These are phyloP conservation scores for Pollicipes pollicipes DNA, from an alignment of 1,140 invertebrate genomes.

Conservation along the genomic window DNA sequence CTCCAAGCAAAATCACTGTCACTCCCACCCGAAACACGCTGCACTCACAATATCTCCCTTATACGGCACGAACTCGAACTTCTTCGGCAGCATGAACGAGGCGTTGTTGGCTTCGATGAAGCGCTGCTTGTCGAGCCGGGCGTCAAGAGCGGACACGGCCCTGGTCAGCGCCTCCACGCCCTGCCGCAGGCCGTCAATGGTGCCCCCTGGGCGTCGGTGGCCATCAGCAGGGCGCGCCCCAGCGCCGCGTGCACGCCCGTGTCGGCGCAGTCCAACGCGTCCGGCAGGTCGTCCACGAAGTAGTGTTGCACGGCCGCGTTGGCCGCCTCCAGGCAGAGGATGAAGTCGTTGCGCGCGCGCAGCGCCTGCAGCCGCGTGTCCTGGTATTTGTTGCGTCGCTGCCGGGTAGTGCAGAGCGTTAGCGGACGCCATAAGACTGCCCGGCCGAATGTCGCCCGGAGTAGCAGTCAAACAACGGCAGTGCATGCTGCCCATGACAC, in stretches of 20 bases:
- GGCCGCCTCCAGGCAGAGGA: slow-evolving; percentile 81
- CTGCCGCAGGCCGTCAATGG: slow-evolving; percentile 50
- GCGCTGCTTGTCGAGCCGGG: slow-evolving; percentile 68
- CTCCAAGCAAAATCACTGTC: too few relatives aligned
- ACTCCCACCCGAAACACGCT: too few relatives aligned
- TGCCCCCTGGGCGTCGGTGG: slow-evolving; percentile 58
- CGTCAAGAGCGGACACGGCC: slow-evolving; percentile 61
- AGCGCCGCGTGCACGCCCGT: slow-evolving; percentile 76
- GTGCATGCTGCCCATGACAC: too few relatives aligned
- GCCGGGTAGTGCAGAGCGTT: slow-evolving; percentile 13
- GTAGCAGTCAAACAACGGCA: not conserved
- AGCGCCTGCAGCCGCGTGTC: slow-evolving; percentile 81
- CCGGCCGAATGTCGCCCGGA: too few relatives aligned
- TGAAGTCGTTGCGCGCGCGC: slow-evolving; percentile 86
- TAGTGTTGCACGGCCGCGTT: slow-evolving; percentile 92
- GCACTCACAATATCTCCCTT: not conserved
- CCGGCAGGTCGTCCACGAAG: slow-evolving; percentile 90
- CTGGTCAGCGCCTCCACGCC: slow-evolving; percentile 47
- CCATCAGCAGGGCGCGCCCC: slow-evolving; percentile 55
- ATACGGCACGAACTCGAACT: slow-evolving; percentile 50
- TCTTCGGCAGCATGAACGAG: slow-evolving; percentile 82
- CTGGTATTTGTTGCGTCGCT: slow-evolving; percentile 74
- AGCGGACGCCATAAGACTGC: too few relatives aligned
- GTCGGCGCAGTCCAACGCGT: slow-evolving; percentile 90
- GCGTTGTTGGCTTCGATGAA: slow-evolving; percentile 74